Evolutionary conservation across 2,888 invertebrate genomes (phyloP).

Genomic region (Chrysotoxum bicinctum): DNA sequence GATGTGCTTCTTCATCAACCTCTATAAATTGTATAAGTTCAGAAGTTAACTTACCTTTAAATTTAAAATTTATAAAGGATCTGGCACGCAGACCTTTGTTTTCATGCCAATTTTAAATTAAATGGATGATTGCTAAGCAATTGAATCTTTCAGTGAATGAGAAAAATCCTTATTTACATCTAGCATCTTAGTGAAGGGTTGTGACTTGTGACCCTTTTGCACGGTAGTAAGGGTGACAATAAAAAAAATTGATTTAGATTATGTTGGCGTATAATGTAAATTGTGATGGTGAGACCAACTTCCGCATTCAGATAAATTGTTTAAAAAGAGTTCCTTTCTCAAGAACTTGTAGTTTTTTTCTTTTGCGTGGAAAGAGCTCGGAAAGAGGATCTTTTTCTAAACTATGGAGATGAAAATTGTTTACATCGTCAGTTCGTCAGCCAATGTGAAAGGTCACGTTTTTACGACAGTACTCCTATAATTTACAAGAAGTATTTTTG

Average conservation of each 20-base stretch:
- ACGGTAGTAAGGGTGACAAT: not conserved
- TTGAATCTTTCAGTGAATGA: not conserved
- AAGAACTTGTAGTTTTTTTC: no score
- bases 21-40: not conserved
- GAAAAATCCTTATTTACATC: not conserved
- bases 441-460: constrained; percentile 1
- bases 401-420: not conserved
- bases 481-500: not conserved
- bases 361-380: not conserved
- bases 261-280: constrained; percentile 5
- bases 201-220: constrained; percentile 11
- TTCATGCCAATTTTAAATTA: constrained; percentile 12
- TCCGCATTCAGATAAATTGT: not conserved
- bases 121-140: not conserved
- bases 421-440: not conserved
- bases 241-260: constrained; percentile 14
- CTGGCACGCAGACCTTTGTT: constrained; percentile 10
- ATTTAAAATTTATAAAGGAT: not conserved
- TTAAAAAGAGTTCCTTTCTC: no score
- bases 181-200: constrained; percentile 1
- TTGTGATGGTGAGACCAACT: not conserved
- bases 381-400: not conserved
- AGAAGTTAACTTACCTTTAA: not conserved
- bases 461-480: not conserved
- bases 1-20: not conserved